These are phyloP conservation scores for Prosopocoilus inquinatus DNA, from an alignment of 2,888 invertebrate species.

Conservation along the genomic window DNA sequence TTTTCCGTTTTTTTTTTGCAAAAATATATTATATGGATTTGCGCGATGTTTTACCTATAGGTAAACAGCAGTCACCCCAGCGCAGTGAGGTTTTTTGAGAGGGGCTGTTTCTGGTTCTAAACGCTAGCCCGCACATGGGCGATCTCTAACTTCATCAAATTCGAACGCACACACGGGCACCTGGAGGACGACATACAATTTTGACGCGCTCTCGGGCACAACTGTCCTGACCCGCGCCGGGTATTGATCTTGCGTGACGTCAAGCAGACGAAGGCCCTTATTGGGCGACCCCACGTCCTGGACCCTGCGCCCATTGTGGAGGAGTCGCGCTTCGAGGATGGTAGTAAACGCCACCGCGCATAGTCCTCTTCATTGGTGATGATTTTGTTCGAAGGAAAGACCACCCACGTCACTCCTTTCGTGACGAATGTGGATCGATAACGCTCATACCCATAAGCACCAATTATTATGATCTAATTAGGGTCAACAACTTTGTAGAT, in stretches of 20 bases:
- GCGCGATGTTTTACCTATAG: constrained; percentile 34
- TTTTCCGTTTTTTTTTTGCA: too few relatives aligned
- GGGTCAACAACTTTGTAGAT: too few relatives aligned
- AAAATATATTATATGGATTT: neutral
- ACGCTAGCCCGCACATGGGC: constrained; percentile 94
- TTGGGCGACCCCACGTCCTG: constrained; percentile 32
- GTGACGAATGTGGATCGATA: too few relatives aligned
- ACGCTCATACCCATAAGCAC: too few relatives aligned
- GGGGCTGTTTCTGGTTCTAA: constrained; percentile 95
- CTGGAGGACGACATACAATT: constrained; percentile 37
- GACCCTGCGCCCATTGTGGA: constrained; percentile 34
- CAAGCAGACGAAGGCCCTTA: constrained; percentile 37
- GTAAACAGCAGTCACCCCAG: constrained; percentile 89
- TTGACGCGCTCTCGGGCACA: constrained; percentile 41
- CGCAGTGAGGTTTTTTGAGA: constrained; percentile 95
- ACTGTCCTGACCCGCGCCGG: constrained; percentile 41
- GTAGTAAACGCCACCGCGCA: constrained; percentile 53
- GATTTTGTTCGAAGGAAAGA: constrained; percentile 28
- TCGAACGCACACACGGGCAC: constrained; percentile 25
- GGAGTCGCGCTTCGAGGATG: constrained; percentile 48
- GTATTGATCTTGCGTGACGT: constrained; percentile 50
- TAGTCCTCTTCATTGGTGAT: constrained; percentile 49
- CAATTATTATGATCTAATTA: too few relatives aligned
- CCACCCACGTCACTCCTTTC: constrained; percentile 41
- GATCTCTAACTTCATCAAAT: constrained; percentile 50